phyloP scores from a whole-genome alignment of 2,888 invertebrate genomes.

The Molorchus minor region DNA sequence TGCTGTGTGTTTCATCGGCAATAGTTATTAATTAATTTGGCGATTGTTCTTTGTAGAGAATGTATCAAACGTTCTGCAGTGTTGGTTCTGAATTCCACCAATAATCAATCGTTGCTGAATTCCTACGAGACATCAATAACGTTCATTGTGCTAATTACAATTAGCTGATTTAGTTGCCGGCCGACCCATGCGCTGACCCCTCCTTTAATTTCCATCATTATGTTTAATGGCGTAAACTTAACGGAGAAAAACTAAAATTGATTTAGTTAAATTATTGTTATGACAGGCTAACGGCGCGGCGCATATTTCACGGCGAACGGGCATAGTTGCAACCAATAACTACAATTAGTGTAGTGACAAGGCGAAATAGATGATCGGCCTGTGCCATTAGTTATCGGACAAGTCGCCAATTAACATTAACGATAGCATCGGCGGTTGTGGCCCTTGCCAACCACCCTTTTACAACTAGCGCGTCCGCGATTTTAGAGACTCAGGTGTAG shows the following conservation, averaged over 20 bases:
- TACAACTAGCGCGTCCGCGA: too few relatives aligned
- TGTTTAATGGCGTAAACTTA: conserved; percentile 61
- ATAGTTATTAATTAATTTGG: conserved; percentile 54
- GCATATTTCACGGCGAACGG: conserved; percentile 61
- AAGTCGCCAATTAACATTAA: conserved; percentile 56
- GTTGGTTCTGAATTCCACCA: conserved; percentile 51
- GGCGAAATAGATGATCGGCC: conserved; percentile 59
- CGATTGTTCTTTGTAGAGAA: conserved; percentile 52
- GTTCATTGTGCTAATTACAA: conserved; percentile 60
- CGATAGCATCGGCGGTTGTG: conserved; percentile 40
- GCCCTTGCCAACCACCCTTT: conserved; percentile 12
- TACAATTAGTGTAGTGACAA: conserved; percentile 62
- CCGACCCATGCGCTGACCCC: conserved; percentile 56
- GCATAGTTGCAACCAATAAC: conserved; percentile 63
- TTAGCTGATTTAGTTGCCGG: conserved; percentile 61
- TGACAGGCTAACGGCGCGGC: conserved; percentile 56
- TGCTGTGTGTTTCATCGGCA: conserved; percentile 46
- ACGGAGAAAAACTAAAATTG: conserved; percentile 59
- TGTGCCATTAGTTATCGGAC: conserved; percentile 57
- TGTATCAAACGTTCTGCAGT: conserved; percentile 55
- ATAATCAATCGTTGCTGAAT: conserved; percentile 56
- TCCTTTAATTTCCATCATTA: conserved; percentile 62
- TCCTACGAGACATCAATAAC: conserved; percentile 61
- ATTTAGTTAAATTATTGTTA: conserved; percentile 63
- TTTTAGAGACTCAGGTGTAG: too few relatives aligned